Evolutionary conservation across 2,888 invertebrate species (phyloP).

Genomic region (Napeogenes inachia): DNA sequence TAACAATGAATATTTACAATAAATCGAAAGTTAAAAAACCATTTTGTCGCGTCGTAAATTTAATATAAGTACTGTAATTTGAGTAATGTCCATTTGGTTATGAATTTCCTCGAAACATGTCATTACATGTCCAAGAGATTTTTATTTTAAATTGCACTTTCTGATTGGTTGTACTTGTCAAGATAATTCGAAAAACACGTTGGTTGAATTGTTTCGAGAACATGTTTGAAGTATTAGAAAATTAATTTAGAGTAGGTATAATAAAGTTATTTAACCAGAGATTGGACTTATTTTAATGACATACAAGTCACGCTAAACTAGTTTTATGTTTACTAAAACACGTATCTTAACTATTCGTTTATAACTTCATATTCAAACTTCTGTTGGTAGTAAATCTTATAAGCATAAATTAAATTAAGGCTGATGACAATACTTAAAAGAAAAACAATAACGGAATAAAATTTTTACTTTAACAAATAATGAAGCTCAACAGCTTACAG

Average conservation of each 20-base stretch:
- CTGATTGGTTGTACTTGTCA: conserved; percentile 6
- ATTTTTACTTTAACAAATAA: no score
- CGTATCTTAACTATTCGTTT: background rate
- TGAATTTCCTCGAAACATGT: conserved; percentile 12
- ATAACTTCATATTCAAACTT: background rate
- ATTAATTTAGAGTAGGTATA: no score
- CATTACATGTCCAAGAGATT: conserved; percentile 17
- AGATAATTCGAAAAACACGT: no score
- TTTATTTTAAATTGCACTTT: conserved; percentile 12
- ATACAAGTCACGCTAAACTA: background rate
- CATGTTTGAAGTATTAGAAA: no score
- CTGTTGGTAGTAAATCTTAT: no score
- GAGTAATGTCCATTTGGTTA: conserved; percentile 9
- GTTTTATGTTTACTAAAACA: background rate
- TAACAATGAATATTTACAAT: conserved; percentile 14
- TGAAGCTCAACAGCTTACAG: no score
- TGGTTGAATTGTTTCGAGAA: no score
- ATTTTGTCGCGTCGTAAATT: conserved; percentile 22
- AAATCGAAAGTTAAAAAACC: conserved; percentile 13
- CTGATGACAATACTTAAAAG: no score
- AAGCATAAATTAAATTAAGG: no score
- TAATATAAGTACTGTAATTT: conserved; percentile 22
- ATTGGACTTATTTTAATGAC: conserved; percentile 1
- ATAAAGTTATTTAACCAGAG: background rate
- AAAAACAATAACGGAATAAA: no score